Percentiles rank a stretch among this genome's conserved stretches.
These are phyloP conservation scores for Rhogogaster chlorosoma DNA, from an alignment of 2,888 invertebrate species.

Conservation along the genomic window DNA sequence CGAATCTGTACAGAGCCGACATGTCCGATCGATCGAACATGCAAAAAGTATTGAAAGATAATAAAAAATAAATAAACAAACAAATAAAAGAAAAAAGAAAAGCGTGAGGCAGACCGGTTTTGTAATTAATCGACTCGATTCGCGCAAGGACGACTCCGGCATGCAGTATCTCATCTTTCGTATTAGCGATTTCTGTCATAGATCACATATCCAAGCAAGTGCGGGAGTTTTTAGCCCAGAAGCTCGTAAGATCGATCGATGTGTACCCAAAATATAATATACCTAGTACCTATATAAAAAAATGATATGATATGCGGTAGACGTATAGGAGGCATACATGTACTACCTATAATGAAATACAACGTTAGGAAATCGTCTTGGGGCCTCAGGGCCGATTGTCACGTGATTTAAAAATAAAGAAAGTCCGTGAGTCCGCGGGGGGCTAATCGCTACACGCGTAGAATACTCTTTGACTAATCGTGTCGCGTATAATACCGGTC, in stretches of 20 bases:
- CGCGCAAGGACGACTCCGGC: not conserved
- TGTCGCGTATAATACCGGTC: constrained; percentile 49
- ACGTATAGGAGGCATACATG: not conserved
- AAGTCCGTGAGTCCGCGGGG: constrained; percentile 45
- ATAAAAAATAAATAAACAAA: too few relatives aligned
- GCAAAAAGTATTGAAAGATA: constrained; percentile 2
- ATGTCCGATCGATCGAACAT: not conserved
- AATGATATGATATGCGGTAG: not conserved
- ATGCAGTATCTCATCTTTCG: not conserved
- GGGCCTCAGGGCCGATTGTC: constrained; percentile 21
- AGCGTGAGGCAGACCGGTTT: not conserved
- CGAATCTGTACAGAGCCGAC: not conserved
- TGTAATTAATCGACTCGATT: not conserved
- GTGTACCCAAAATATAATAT: constrained; percentile 1
- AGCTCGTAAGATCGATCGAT: not conserved
- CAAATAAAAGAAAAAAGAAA: not conserved
- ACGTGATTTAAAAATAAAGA: constrained; percentile 45
- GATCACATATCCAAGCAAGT: not conserved
- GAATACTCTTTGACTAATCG: constrained; percentile 50
- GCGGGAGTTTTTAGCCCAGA: not conserved
- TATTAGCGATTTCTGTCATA: not conserved
- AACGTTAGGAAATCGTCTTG: constrained; percentile 20
- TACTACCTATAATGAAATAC: not conserved
- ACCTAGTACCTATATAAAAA: too few relatives aligned
- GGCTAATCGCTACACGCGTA: constrained; percentile 51